Percentiles rank a stretch among this genome's conserved stretches.
These are phyloP conservation scores for Podocnemis expansa DNA, from an alignment of 2,113 vertebrate species.

Conservation along the genomic window DNA sequence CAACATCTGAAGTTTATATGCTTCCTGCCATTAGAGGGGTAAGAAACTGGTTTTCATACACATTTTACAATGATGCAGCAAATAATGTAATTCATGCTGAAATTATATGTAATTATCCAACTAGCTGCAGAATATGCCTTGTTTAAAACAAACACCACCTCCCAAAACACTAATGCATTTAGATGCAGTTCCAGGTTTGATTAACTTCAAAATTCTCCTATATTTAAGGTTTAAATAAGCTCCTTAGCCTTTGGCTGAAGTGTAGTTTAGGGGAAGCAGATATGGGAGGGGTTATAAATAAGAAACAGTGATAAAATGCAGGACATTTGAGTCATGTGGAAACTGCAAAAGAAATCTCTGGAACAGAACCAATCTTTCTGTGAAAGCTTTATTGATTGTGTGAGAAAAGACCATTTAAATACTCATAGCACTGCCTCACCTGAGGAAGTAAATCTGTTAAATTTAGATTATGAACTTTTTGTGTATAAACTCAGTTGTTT, in stretches of 20 bases:
- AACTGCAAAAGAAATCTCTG: conserved; percentile 10
- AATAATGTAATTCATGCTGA: not conserved
- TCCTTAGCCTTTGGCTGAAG: not conserved
- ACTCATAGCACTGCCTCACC: conserved; percentile 33
- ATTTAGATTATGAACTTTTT: conserved; percentile 60
- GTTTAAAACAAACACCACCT: not conserved
- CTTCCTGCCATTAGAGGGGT: not conserved
- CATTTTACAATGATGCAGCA: rapidly evolving
- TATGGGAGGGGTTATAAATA: not conserved
- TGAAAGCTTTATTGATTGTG: conserved; percentile 63
- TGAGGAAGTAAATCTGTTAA: conserved; percentile 67
- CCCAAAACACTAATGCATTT: not conserved
- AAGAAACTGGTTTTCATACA: not conserved
- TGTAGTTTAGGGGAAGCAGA: not conserved
- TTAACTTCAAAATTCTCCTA: not conserved
- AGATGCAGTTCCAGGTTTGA: not conserved
- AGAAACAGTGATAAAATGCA: conserved; percentile 1
- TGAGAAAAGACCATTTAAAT: conserved; percentile 64
- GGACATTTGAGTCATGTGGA: not conserved
- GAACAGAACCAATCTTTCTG: conserved; percentile 55
- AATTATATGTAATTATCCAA: not conserved
- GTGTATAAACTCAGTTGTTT: conserved; percentile 58
- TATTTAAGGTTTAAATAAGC: not conserved
- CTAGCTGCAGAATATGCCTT: not conserved
- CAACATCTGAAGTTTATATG: not conserved